A percentile compares a stretch with the other conserved stretches of the same genome.
These are phyloP conservation scores for Frankliniella fusca DNA, from an alignment of 2,888 invertebrate genomes.

Conservation along the genomic window DNA sequence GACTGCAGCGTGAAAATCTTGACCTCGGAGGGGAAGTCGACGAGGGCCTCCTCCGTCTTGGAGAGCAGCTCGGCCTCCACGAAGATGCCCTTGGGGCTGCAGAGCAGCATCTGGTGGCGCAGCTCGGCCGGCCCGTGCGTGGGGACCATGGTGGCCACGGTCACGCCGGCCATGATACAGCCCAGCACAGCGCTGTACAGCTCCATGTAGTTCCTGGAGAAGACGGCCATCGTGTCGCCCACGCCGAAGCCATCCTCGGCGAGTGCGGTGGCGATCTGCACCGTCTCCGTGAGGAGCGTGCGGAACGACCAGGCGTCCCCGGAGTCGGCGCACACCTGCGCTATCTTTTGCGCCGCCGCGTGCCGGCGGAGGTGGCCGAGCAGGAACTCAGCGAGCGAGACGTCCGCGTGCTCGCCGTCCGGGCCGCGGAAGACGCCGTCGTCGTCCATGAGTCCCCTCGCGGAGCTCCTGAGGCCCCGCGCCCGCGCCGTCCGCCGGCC, in stretches of 20 bases:
- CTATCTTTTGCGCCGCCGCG: not conserved
- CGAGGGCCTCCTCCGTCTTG: not conserved
- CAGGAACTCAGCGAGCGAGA: not conserved
- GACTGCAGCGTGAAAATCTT: not conserved
- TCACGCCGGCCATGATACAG: not conserved
- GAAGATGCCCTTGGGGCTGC: slow-evolving; percentile 10
- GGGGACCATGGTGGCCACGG: slow-evolving; percentile 16
- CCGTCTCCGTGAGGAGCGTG: not conserved
- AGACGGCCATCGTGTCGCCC: not conserved
- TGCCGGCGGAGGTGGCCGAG: not conserved
- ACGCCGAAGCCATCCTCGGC: not conserved
- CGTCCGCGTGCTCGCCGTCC: not conserved
- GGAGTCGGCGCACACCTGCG: not conserved
- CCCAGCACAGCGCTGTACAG: slow-evolving; percentile 2
- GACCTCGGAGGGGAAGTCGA: not conserved
- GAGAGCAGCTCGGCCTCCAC: slow-evolving; percentile 15
- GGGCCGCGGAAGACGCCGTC: not conserved
- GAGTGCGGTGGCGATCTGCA: not conserved
- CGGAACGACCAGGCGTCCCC: slow-evolving; percentile 2
- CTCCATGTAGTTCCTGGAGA: not conserved
- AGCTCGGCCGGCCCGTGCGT: slow-evolving; percentile 7
- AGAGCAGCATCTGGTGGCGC: not conserved
- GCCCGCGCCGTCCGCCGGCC: not conserved
- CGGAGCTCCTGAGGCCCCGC: not conserved
- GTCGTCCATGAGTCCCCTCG: slow-evolving; percentile 11